Base-by-base conservation (phyloP, 1,140 invertebrate genomes). In the Monochamus saltuarius region DNA sequence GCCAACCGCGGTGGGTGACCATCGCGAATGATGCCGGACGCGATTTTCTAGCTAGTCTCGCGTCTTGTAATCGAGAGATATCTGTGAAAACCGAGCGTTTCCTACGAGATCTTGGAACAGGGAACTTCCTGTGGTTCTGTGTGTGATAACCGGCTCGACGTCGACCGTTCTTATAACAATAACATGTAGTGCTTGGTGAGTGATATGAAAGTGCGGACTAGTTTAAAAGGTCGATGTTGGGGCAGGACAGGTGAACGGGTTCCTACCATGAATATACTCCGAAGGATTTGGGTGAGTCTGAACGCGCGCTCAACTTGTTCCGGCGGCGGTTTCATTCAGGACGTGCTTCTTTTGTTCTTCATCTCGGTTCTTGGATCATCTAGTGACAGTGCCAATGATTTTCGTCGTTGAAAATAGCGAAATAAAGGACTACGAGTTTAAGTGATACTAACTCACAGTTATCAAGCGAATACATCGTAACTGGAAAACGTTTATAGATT, bases 171-270 rank as follows among this genome's bases (percentile, higher is more conserved):
- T 40, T 17, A 37, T 59, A 36, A 42, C 39, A 47, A 43, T 59
- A 47, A 51, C 51, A 51, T 59, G 56, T 50, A 49, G 38, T 55
- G 53, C 35, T 51, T 46, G 38, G 37, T 40, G 37, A 38, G 43
- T 60, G 58, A 53, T 36, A 60, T 60, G 50, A 53, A 54, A 60
- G 50, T 60, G 58, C 58, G 38, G 60, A 59, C 60, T 59, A 56
- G 61, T 55, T 65, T 54, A 19, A 62, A 61, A 63, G 58, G 66
- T 60, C 63, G 61, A 57, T 68, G 66, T 60, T 68, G 66, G 54
- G 66, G 65, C 58, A 64, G 63, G 51, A 62, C 60, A 22, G 45
- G 51, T 17, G 52, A 51, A 49, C 57, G 43, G n/a, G 38, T 62
- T 43, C 43, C 49, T 37, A 39, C 58, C 11, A 65, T 55, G 50